Percentiles rank a stretch among this genome's conserved stretches.
These are phyloP conservation scores for Chesias legatella DNA, from an alignment of 2,888 invertebrate species.

Conservation along the genomic window DNA sequence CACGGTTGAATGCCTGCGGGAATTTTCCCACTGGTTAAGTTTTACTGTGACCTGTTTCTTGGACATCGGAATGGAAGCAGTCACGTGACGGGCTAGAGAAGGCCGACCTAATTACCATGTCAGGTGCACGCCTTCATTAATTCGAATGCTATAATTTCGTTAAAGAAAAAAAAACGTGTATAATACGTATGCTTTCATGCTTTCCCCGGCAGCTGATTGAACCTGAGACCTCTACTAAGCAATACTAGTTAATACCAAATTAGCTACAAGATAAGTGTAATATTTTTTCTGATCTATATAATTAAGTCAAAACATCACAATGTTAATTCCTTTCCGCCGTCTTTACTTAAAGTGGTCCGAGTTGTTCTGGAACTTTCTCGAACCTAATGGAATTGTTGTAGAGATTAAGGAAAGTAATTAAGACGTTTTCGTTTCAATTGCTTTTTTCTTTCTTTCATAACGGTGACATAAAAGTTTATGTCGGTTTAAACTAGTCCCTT, in stretches of 20 bases:
- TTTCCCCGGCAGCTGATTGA: no score
- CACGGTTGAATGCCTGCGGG: conserved; percentile 4
- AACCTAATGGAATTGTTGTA: conserved; percentile 9
- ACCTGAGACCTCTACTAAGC: no score
- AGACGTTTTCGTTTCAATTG: conserved; percentile 16
- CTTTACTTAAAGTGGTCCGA: no score
- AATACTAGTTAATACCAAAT: no score
- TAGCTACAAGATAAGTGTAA: no score
- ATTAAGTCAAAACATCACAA: no score
- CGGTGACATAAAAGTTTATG: conserved; percentile 10
- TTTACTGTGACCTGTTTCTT: conserved; percentile 12
- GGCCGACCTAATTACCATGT: conserved; percentile 27
- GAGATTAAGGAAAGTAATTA: conserved; percentile 18
- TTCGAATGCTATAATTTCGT: no score
- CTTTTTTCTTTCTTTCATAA: conserved; percentile 9
- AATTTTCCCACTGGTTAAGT: conserved; percentile 10
- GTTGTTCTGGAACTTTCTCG: conserved; percentile 2
- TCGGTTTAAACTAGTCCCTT: background rate
- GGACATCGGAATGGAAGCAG: conserved; percentile 5
- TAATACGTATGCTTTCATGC: no score
- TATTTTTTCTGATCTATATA: no score
- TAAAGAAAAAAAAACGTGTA: no score
- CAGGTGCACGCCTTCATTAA: conserved; percentile 15
- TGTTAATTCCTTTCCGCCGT: no score
- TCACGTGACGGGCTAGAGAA: conserved; percentile 16